Evolutionary conservation across 2,113 vertebrate species (phyloP).

Genomic region (Urocynchramus pylzowi): DNA sequence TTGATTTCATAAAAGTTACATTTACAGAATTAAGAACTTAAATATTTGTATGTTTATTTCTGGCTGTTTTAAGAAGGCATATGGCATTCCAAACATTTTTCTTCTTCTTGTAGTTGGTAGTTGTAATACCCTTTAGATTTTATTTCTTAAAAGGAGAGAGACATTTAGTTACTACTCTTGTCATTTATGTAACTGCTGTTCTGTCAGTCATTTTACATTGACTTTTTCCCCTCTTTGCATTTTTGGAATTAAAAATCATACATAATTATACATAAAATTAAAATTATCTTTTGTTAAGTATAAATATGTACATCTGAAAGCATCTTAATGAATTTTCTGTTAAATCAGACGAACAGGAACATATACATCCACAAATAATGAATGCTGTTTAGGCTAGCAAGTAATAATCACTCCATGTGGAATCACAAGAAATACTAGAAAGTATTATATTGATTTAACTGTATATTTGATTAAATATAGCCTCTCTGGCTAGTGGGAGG

Average conservation of each 20-base stretch:
- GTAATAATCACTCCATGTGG: background rate
- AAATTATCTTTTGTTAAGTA: background rate
- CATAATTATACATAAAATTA: too few species aligned
- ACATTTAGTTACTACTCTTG: background rate
- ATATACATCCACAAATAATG: background rate
- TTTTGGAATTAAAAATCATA: background rate
- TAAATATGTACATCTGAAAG: background rate
- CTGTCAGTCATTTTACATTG: background rate
- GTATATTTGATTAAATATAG: background rate
- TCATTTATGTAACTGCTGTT: background rate
- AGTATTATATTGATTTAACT: background rate
- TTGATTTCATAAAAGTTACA: background rate
- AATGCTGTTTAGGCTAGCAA: background rate
- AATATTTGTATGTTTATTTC: background rate
- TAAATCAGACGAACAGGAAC: background rate
- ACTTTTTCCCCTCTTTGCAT: background rate
- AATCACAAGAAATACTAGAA: background rate
- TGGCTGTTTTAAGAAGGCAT: background rate
- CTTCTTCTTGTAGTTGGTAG: background rate
- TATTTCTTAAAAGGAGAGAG: background rate
- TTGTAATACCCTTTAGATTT: background rate
- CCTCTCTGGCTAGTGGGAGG: background rate
- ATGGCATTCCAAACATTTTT: background rate
- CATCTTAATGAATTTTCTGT: background rate
- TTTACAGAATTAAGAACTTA: background rate